phyloP scores from a whole-genome alignment of 2,888 invertebrate genomes.

The Melangyna quadrimaculata region DNA sequence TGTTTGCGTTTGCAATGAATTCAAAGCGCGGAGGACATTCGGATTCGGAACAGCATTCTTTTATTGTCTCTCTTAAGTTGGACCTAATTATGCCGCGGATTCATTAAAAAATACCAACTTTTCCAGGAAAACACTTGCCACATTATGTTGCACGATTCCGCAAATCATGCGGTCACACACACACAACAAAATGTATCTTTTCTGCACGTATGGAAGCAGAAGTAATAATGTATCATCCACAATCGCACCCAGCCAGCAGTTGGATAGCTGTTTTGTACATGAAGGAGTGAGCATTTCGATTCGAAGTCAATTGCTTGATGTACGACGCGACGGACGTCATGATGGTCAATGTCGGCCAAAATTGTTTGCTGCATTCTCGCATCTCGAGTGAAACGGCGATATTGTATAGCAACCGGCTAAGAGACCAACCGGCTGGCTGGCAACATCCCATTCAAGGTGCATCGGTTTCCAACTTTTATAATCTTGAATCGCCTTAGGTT shows the following conservation, averaged over 20 bases:
- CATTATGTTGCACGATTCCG: slow-evolving; percentile 12
- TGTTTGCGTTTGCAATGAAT: slow-evolving; percentile 18
- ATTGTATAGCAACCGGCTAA: background rate
- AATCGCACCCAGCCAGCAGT: slow-evolving; percentile 23
- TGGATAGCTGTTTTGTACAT: background rate
- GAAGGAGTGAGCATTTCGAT: slow-evolving; percentile 37
- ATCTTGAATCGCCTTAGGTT: slow-evolving; percentile 41
- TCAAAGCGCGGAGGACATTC: slow-evolving; percentile 52
- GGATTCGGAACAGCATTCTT: slow-evolving; percentile 63
- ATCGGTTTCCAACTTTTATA: slow-evolving; percentile 18
- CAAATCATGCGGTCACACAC: background rate
- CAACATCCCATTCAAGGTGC: slow-evolving; percentile 38
- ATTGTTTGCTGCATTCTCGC: slow-evolving; percentile 33
- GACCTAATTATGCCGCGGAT: slow-evolving; percentile 67
- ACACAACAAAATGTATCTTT: background rate
- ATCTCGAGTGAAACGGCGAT: background rate
- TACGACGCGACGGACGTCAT: slow-evolving; percentile 48
- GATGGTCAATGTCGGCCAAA: slow-evolving; percentile 54
- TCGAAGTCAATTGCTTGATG: slow-evolving; percentile 59
- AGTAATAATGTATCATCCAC: slow-evolving; percentile 27
- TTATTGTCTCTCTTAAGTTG: slow-evolving; percentile 45
- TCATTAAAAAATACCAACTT: slow-evolving; percentile 58
- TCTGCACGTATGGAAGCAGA: background rate
- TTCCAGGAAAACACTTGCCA: slow-evolving; percentile 66
- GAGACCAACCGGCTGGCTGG: background rate